phyloP scores from a whole-genome alignment of 2,797 vertebrate species.

The Microtus agrestis region DNA sequence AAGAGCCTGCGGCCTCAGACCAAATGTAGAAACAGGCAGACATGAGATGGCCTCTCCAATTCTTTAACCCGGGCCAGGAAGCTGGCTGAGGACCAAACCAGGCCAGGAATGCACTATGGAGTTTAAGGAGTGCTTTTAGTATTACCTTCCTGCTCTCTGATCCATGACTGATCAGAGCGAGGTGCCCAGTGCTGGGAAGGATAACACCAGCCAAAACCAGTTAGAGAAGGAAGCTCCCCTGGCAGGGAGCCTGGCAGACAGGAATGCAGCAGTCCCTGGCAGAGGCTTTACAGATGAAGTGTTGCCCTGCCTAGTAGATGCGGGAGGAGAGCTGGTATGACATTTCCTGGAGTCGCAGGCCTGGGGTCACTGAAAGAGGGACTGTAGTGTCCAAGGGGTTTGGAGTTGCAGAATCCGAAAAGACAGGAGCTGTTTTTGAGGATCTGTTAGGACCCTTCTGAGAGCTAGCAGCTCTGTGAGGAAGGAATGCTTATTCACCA shows the following conservation, averaged over 20 bases:
- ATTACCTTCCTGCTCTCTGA: not conserved
- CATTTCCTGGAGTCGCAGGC: not conserved
- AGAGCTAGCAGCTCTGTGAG: not conserved
- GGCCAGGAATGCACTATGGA: not conserved
- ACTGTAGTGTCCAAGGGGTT: not conserved
- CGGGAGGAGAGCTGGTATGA: not conserved
- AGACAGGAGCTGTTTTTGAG: constrained; percentile 17
- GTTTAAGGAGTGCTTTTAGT: not conserved
- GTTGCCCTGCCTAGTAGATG: not conserved
- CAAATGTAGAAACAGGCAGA: not conserved
- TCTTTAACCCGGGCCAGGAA: not conserved
- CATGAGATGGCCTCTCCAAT: not conserved
- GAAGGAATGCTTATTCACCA: not conserved
- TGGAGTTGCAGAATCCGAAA: not conserved
- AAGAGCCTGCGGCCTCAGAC: not conserved
- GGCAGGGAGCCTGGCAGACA: constrained; percentile 25
- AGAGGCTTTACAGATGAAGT: constrained; percentile 30
- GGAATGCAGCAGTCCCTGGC: not conserved
- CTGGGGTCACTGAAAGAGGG: not conserved
- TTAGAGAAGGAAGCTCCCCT: constrained; percentile 18
- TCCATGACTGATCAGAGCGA: not conserved
- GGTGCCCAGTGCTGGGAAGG: not conserved
- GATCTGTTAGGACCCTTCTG: not conserved
- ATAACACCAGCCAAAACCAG: constrained; percentile 24
- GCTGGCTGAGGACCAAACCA: not conserved